Evolutionary conservation across 2,888 invertebrate genomes (phyloP).

Genomic region (Tromatobia lineatoria): DNA sequence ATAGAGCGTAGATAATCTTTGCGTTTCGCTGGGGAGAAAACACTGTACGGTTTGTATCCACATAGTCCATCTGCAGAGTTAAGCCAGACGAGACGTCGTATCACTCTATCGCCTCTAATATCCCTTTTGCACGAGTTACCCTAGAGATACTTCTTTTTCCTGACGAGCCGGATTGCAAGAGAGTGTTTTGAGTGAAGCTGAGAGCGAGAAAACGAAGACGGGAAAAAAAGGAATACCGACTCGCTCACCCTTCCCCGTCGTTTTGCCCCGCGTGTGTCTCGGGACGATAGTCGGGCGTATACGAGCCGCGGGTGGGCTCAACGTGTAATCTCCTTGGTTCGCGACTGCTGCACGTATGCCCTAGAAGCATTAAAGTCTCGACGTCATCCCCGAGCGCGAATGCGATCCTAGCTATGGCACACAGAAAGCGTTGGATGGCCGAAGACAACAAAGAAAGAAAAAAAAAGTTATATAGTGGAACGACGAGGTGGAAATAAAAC

Average conservation of each 20-base stretch:
- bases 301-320: conserved; percentile 77
- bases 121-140: conserved; percentile 63
- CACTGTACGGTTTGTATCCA: neutral
- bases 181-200: conserved; percentile 54
- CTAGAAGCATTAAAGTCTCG: conserved; percentile 80
- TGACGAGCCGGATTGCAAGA: conserved; percentile 50
- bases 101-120: conserved; percentile 67
- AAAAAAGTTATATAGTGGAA: conserved; percentile 67
- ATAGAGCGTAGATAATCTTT: conserved; percentile 62
- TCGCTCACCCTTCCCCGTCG: conserved; percentile 58
- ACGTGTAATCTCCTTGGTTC: conserved; percentile 76
- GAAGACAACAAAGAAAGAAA: conserved; percentile 80
- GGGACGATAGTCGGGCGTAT: conserved; percentile 66
- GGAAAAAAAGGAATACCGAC: conserved; percentile 48
- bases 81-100: conserved; percentile 60
- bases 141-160: conserved; percentile 58
- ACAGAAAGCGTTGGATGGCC: conserved; percentile 69
- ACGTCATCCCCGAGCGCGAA: conserved; percentile 75
- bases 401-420: conserved; percentile 73
- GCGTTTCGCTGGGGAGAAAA: conserved; percentile 34
- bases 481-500: conserved; percentile 79
- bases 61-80: neutral
- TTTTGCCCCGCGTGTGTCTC: conserved; percentile 68
- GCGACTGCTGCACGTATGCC: conserved; percentile 74
- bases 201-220: conserved; percentile 26